phyloP scores from a whole-genome alignment of 2,888 invertebrate genomes.

The Muscina levida region DNA sequence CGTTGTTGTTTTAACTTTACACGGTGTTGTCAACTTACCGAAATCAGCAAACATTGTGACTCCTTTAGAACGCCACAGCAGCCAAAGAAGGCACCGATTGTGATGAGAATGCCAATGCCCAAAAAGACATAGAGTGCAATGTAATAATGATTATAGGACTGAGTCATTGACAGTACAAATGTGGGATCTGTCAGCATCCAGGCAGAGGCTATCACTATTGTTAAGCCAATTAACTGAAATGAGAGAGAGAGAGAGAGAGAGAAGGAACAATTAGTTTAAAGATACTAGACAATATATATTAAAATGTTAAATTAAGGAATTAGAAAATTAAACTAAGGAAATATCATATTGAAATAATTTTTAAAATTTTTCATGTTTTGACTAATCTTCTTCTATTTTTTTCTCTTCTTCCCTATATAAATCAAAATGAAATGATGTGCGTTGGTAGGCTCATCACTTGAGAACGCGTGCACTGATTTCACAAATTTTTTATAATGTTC shows the following conservation, averaged over 20 bases:
- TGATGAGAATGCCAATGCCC: conserved; percentile 86
- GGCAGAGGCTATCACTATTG: conserved; percentile 85
- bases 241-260: conserved; percentile 25
- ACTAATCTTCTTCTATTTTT: too few species aligned
- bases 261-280: conserved; percentile 19
- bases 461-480: too few species aligned
- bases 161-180: conserved; percentile 86
- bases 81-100: conserved; percentile 89
- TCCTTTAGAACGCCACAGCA: conserved; percentile 91
- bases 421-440: too few species aligned
- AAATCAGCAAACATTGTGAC: conserved; percentile 88
- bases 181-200: conserved; percentile 90
- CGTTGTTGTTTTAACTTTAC: conserved; percentile 28
- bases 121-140: conserved; percentile 88
- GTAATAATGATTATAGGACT: conserved; percentile 79
- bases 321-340: not conserved
- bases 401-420: too few species aligned
- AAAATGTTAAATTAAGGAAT: not conserved
- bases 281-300: not conserved
- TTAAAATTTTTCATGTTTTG: too few species aligned
- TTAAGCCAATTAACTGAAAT: conserved; percentile 86
- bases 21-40: conserved; percentile 83
- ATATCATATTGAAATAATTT: too few species aligned
- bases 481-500: too few species aligned
- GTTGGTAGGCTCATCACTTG: too few species aligned